phyloP scores from a whole-genome alignment of 2,797 vertebrate species.

The Characodon lateralis region DNA sequence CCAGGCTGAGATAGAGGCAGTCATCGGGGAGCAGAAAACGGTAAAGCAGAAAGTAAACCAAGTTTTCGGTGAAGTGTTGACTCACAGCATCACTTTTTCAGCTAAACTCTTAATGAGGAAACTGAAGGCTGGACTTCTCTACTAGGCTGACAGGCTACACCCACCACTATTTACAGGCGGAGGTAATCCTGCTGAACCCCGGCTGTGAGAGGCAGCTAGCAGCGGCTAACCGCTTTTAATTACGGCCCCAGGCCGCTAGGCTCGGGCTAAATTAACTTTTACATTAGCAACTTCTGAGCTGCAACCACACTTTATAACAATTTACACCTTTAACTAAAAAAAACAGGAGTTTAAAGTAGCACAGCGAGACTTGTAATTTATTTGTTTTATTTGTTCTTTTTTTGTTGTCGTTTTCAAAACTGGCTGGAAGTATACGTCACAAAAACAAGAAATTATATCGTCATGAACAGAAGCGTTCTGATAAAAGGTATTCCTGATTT shows the following conservation, averaged over 20 bases:
- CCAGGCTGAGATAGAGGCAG: conserved; percentile 84
- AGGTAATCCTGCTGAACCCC: conserved; percentile 3
- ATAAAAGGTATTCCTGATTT: neutral
- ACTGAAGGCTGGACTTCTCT: conserved; percentile 16
- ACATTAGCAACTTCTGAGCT: neutral
- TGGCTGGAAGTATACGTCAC: neutral
- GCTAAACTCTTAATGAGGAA: conserved; percentile 18
- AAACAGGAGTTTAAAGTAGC: neutral
- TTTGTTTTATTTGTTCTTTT: neutral
- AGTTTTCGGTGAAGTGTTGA: conserved; percentile 18
- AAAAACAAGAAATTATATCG: too few relatives aligned
- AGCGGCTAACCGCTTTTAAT: neutral
- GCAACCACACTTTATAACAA: neutral
- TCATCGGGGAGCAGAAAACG: conserved; percentile 54
- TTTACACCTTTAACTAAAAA: neutral
- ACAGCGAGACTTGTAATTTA: neutral
- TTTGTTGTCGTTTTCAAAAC: neutral
- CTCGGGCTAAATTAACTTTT: neutral
- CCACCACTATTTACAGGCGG: conserved; percentile 46
- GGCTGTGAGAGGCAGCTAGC: neutral
- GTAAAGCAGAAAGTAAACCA: neutral
- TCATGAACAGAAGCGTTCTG: too few relatives aligned
- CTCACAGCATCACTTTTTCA: conserved; percentile 48
- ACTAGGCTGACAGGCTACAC: conserved; percentile 55
- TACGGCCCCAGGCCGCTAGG: neutral